phyloP scores from a whole-genome alignment of 2,888 invertebrate genomes.

The Zele albiditarsus region DNA sequence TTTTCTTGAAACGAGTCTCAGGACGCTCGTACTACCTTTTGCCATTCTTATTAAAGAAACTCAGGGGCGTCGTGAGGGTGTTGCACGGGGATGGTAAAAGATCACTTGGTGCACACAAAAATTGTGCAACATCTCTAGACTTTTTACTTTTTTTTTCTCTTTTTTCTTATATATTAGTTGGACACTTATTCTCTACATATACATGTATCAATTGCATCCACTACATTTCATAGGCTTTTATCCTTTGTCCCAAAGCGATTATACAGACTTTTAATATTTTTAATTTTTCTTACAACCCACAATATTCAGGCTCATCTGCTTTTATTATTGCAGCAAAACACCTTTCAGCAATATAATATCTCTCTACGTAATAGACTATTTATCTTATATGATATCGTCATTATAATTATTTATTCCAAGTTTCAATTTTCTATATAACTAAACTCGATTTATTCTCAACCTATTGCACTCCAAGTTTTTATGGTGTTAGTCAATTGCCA shows the following conservation, averaged over 20 bases:
- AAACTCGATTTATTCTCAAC: no score
- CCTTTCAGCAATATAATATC: constrained; percentile 43
- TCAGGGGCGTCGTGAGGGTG: constrained; percentile 32
- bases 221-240: not conserved
- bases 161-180: not conserved
- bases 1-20: constrained; percentile 62
- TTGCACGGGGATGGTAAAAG: constrained; percentile 19
- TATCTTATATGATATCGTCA: constrained; percentile 41
- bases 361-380: constrained; percentile 28
- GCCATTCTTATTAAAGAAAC: constrained; percentile 54
- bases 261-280: not conserved
- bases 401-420: constrained; percentile 56
- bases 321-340: constrained; percentile 56
- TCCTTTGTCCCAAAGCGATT: not conserved
- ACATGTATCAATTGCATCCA: not conserved
- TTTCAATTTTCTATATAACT: constrained; percentile 49
- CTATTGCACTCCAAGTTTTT: no score
- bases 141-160: not conserved
- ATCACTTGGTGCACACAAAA: constrained; percentile 40
- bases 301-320: constrained; percentile 25
- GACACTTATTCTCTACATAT: not conserved
- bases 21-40: constrained; percentile 52
- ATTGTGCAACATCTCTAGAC: constrained; percentile 36
- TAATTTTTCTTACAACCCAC: constrained; percentile 18
- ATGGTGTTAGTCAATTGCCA: no score